These are phyloP conservation scores for Lithophane socia DNA, from an alignment of 2,888 invertebrate genomes.

Conservation along the genomic window DNA sequence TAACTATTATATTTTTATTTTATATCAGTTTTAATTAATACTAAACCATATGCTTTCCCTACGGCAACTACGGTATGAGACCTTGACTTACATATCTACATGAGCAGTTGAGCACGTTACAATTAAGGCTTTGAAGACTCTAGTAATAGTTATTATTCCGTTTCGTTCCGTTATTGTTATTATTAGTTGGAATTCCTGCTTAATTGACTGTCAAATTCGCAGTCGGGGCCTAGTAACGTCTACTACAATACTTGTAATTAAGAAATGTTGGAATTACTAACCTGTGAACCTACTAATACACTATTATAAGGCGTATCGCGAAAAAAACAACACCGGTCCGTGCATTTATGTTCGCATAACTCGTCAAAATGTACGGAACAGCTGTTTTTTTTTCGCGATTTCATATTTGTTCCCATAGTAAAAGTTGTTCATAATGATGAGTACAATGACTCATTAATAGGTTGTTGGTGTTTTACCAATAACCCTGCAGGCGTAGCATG, in stretches of 20 bases:
- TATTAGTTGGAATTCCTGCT: not conserved
- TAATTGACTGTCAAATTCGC: conserved; percentile 4
- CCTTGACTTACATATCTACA: conserved; percentile 7
- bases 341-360: no score
- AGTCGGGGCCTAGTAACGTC: not conserved
- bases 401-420: no score
- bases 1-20: not conserved
- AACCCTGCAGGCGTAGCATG: no score
- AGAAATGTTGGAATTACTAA: not conserved
- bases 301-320: no score
- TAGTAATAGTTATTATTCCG: not conserved
- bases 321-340: no score
- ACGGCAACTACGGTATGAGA: conserved; percentile 13
- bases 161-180: no score
- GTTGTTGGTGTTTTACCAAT: no score
- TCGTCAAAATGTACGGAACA: no score
- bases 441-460: no score
- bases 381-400: no score
- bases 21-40: not conserved
- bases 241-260: not conserved
- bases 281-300: no score
- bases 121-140: not conserved
- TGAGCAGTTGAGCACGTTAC: not conserved
- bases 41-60: not conserved
- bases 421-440: no score